Base-by-base conservation (phyloP, 2,113 vertebrate species). In the Pelecanus crispus region DNA sequence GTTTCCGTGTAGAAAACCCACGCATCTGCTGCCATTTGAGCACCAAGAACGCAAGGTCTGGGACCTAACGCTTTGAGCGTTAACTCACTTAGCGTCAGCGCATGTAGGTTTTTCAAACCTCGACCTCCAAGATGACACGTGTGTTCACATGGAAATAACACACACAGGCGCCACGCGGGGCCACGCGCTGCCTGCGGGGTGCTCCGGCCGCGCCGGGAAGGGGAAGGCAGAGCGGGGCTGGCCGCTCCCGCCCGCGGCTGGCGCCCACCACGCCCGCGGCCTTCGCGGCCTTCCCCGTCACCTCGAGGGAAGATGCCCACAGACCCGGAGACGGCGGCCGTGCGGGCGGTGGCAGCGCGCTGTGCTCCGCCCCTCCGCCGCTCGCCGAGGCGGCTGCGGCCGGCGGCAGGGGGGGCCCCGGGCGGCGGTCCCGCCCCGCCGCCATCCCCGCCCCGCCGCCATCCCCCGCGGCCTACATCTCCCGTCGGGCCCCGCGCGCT, bases 81-180 rank as follows among this genome's bases (percentile, higher is more conserved):
- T 14, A 9, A 4, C 21, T 7, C 7, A 6, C 32, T n/a, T 10
- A 2, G 56, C 11, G 4, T 13, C 44, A 11, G 45, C 4, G 34
- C 4, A 2, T 1, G 13, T 2, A 1, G 38, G 19, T 9, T 44
- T 25, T 45, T 17, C 13, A 47, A 17, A 26, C 9, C 49, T 40
- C 45, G 3, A 9, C 28, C 21, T 52, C 44, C 11, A 18, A 50
- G 52, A 21, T 4, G 2, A 4, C 29, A 6, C 4, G 12, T 4
- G 0, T 4, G 49, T 15, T 40, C 34, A 11, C 18, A 3, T 1
- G 34, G 44, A 8, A 20, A 5, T 0, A 17, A 17, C 34, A 3
- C 2, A 2, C 38, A n/a, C 28, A 25, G 7, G 36, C 2, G 38
- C 5, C 16, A 7, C 9, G 8, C 15, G 15, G n/a, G 29, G 82